A percentile compares a stretch with the other conserved stretches of the same genome.
Evolutionary conservation across 2,888 invertebrate species (phyloP).

Genomic region (Rotaria socialis): DNA sequence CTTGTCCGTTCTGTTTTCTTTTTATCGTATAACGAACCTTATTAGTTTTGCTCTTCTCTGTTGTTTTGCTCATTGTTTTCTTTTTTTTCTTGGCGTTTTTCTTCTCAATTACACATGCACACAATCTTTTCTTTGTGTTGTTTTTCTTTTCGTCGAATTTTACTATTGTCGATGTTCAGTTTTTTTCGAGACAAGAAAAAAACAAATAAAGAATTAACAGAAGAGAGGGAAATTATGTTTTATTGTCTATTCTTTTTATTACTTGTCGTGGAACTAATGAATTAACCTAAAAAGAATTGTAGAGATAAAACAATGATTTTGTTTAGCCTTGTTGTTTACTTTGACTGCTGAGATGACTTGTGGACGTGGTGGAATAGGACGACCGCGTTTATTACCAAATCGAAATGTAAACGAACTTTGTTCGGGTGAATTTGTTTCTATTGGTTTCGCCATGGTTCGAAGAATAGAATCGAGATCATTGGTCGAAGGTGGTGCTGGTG

Average conservation of each 20-base stretch:
- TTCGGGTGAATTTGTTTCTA: not conserved
- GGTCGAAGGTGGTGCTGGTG: not conserved
- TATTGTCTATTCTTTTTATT: not conserved
- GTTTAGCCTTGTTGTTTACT: not conserved
- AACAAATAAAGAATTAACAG: not conserved
- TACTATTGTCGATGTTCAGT: constrained; percentile 1
- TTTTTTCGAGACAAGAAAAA: not conserved
- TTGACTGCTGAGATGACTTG: not conserved
- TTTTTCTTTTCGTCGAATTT: not conserved
- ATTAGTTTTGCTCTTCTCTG: not conserved
- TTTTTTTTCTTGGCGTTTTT: not conserved
- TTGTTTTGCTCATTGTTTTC: not conserved
- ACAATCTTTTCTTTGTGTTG: not conserved
- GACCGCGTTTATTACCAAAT: constrained; percentile 21
- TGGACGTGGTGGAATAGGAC: not conserved
- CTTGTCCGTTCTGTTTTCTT: not conserved
- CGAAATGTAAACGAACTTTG: not conserved
- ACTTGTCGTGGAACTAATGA: constrained; percentile 2
- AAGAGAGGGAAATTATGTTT: not conserved
- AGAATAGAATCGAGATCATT: not conserved
- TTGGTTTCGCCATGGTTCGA: not conserved
- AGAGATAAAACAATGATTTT: no score
- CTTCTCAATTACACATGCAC: not conserved
- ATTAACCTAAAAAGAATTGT: not conserved
- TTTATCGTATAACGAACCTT: constrained; percentile 19